Evolutionary conservation across 1,140 invertebrate genomes (phyloP), one percentile per base, ranked within the genome.

Genomic region (Pseudomyrmex dendroicus): DNA sequence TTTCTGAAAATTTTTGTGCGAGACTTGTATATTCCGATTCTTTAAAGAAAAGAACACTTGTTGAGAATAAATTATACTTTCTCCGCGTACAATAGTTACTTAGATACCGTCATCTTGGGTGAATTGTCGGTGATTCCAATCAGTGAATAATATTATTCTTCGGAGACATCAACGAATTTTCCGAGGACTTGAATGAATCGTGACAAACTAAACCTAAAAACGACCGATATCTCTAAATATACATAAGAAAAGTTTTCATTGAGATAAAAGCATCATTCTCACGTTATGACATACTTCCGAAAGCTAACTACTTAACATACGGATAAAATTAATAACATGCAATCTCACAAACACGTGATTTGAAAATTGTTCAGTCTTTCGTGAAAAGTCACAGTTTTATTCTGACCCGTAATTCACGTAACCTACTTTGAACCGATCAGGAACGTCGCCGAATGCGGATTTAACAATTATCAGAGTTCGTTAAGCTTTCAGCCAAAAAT

Each of bases 111-210:
- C 12, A 8, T 22, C 17, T 9, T 22, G 9, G 4, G 15, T 15
- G 10, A 3, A 9, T 8, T 2, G 15, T 67, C 12, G 17, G 4
- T 25, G 9, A 13, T 54, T 63, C n/a, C 7, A 66, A 13, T 4
- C 48, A 20, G 20, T 48, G 9, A 52, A 61, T 8, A 73, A 44
- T 35, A 12, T 54, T 13, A 13, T 62, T 25, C 12, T 63, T 63
- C 25, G 83, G 86, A 88, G 86, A 88, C 50, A 84, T 88, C 86
- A 88, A 88, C 61, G 76, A 82, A 50, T 4, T 72, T 48, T 0
- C 10, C 64, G 76, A 84, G 22, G 83, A 88, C 56, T 87, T 87
- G 66, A 82, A 87, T 46, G 85, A 74, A 82, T 63, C 12, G 13
- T 50, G n/a, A 54, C 8, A 52, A 13, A 7, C 72, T 35, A 22